A percentile compares a stretch with the other conserved stretches of the same genome.
These are phyloP conservation scores for Dendronephthya gigantea DNA, from an alignment of 64 coral and sea anemone species.

Conservation along the genomic window DNA sequence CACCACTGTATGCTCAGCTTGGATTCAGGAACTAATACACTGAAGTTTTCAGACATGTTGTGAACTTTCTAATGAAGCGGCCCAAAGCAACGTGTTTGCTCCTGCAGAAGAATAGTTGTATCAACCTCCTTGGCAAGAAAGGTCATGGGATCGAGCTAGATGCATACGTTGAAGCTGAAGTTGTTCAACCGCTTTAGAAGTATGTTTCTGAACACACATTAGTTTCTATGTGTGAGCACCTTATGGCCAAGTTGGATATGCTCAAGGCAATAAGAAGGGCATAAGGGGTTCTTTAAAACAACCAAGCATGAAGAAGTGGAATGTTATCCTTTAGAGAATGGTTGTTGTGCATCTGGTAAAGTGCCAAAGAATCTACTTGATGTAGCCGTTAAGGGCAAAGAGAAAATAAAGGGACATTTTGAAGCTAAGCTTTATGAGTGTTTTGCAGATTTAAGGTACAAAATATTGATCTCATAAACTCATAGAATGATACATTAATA, in stretches of 20 bases:
- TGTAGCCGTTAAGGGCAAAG: too few relatives aligned
- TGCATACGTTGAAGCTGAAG: constrained; percentile 12
- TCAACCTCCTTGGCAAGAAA: not conserved
- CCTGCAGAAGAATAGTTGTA: not conserved
- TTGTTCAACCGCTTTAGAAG: not conserved
- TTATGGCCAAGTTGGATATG: not conserved
- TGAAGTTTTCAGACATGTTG: not conserved
- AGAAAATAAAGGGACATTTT: too few relatives aligned
- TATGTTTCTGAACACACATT: not conserved
- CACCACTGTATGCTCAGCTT: not conserved
- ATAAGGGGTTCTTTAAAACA: too few relatives aligned
- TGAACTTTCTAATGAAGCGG: not conserved
- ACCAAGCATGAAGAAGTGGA: too few relatives aligned
- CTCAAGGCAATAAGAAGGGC: too few relatives aligned
- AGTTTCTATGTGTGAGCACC: not conserved
- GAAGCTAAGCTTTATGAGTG: too few relatives aligned
- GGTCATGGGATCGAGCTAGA: not conserved
- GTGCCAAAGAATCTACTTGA: too few relatives aligned
- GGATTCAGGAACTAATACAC: not conserved
- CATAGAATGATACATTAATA: not conserved
- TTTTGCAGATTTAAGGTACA: too few relatives aligned
- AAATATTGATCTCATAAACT: too few relatives aligned
- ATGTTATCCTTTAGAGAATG: too few relatives aligned
- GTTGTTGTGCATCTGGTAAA: too few relatives aligned
- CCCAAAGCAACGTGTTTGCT: not conserved